These are phyloP conservation scores for Camponotus pennsylvanicus DNA, from an alignment of 1,140 invertebrate species.

Conservation along the genomic window DNA sequence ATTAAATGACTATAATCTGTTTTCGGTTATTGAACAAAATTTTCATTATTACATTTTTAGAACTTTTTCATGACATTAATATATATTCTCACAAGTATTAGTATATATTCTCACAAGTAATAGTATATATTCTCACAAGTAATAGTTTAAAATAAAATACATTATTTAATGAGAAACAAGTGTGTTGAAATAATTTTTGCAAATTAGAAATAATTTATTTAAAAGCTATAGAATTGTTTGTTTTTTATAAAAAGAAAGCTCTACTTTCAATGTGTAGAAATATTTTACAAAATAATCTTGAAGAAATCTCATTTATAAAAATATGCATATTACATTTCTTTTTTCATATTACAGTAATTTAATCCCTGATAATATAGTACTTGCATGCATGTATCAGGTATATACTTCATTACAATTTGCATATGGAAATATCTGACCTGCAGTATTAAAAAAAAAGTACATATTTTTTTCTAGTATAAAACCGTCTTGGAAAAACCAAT, in stretches of 20 bases:
- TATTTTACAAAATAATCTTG: background rate
- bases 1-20: conserved; percentile 23
- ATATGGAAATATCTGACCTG: background rate
- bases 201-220: background rate
- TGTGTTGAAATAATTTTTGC: background rate
- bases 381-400: conserved; percentile 87
- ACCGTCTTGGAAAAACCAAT: conserved; percentile 74
- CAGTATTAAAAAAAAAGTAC: conserved; percentile 4
- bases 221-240: background rate
- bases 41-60: background rate
- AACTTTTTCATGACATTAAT: conserved; percentile 1
- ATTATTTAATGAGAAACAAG: background rate
- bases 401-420: conserved; percentile 10
- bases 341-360: conserved; percentile 87
- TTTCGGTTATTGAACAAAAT: background rate
- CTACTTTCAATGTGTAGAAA: background rate
- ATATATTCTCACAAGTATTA: no score
- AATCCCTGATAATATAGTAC: conserved; percentile 89
- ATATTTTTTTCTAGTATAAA: conserved; percentile 79
- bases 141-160: background rate
- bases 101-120: background rate
- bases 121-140: no score
- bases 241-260: background rate
- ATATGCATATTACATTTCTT: background rate
- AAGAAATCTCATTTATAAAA: background rate